Conservation (phyloP, 2,113 vertebrate genomes). For the Fulica atra region DNA sequence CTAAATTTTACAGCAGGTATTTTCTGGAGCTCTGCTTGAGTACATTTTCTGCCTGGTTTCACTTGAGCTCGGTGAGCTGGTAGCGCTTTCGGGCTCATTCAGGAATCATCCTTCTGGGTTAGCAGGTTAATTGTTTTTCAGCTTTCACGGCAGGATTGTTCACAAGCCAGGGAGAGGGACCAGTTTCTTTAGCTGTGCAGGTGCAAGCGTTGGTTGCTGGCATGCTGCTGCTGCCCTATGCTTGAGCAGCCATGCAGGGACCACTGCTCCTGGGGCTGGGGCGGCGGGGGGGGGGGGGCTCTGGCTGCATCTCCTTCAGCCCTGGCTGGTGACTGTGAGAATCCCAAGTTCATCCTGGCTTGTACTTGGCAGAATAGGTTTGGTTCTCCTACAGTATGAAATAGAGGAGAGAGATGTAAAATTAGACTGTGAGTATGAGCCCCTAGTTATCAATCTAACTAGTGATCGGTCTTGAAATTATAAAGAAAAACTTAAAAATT, state of each 20-base stretch:
- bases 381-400: fast-evolving
- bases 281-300: neutral
- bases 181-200: fast-evolving
- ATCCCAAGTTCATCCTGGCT: neutral
- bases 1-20: neutral
- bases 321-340: neutral
- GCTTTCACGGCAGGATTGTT: neutral
- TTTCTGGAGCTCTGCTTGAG: neutral
- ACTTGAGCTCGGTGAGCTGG: neutral
- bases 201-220: neutral
- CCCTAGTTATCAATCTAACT: neutral
- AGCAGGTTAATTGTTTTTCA: neutral
- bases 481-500: neutral
- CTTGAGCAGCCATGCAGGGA: neutral
- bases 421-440: neutral
- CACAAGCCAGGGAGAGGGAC: neutral
- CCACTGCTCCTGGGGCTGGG: fast-evolving
- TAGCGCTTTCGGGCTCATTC: neutral
- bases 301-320: fast-evolving
- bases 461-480: neutral
- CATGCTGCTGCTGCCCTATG: neutral
- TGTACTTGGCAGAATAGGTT: fast-evolving
- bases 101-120: neutral
- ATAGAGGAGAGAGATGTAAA: neutral
- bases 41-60: neutral